These are phyloP conservation scores for Albula goreensis DNA, from an alignment of 2,113 vertebrate genomes.

Conservation along the genomic window DNA sequence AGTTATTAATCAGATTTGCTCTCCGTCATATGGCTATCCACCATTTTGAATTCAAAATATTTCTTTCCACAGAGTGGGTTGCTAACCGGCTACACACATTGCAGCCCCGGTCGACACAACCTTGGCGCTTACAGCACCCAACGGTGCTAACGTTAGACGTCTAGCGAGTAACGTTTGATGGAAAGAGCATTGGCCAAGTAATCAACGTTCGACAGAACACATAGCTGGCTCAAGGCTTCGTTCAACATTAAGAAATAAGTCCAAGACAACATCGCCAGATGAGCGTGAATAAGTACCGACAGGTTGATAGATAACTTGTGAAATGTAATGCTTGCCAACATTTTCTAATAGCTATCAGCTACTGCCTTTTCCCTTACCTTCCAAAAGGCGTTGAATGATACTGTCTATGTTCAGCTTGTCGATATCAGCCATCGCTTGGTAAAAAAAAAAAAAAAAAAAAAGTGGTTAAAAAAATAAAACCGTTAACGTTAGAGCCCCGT, in stretches of 20 bases:
- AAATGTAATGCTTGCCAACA: not conserved
- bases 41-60: not conserved
- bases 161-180: no score
- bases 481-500: not conserved
- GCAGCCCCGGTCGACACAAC: not conserved
- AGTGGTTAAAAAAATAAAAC: not conserved
- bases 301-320: not conserved
- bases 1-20: not conserved
- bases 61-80: not conserved
- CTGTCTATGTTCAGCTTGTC: constrained; percentile 84
- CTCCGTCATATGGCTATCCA: not conserved
- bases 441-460: not conserved
- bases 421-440: constrained; percentile 76
- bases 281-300: not conserved
- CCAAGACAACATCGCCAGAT: no score
- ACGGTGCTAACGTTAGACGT: no score
- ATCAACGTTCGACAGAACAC: no score
- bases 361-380: constrained; percentile 67
- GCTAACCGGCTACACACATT: not conserved
- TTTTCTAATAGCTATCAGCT: not conserved
- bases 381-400: constrained; percentile 82
- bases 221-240: not conserved
- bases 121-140: not conserved
- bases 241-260: no score
- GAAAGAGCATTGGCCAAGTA: no score